Evolutionary conservation across 2,888 invertebrate genomes (phyloP).

Genomic region (Poecilus cupreus): DNA sequence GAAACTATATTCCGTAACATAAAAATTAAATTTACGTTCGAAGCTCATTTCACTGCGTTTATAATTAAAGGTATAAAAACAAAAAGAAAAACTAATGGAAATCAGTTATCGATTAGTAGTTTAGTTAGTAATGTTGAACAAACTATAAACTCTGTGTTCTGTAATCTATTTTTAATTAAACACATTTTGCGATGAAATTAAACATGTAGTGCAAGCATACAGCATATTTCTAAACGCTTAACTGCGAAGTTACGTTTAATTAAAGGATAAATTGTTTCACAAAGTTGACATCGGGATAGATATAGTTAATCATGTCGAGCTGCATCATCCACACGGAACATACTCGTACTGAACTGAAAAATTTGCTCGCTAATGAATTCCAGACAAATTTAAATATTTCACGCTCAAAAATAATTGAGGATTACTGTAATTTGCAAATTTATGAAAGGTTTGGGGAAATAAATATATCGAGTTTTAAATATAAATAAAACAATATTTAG

Average conservation of each 20-base stretch:
- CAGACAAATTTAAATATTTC: too few species aligned
- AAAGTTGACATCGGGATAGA: background rate
- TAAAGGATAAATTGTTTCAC: slow-evolving; percentile 30
- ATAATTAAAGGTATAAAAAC: background rate
- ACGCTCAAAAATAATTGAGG: too few species aligned
- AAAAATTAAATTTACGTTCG: too few species aligned
- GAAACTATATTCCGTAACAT: too few species aligned
- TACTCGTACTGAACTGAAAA: background rate
- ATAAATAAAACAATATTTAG: too few species aligned
- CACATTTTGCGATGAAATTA: slow-evolving; percentile 19
- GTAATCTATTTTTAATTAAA: slow-evolving; percentile 42
- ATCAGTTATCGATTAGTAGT: slow-evolving; percentile 16
- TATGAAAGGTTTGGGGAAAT: too few species aligned
- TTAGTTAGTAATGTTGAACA: background rate
- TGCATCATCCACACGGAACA: background rate
- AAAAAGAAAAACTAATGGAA: slow-evolving; percentile 2
- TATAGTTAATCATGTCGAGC: slow-evolving; percentile 2
- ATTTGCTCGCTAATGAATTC: too few species aligned
- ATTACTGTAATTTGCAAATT: too few species aligned
- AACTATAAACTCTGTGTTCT: background rate
- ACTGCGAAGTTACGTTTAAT: background rate
- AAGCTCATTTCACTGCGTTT: too few species aligned
- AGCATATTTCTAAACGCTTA: slow-evolving; percentile 12
- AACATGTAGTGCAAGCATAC: slow-evolving; percentile 2
- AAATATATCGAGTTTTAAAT: too few species aligned